Evolutionary conservation across 2,113 vertebrate species (phyloP), one percentile per base, ranked within the genome.

Genomic region (Lagopus leucura): DNA sequence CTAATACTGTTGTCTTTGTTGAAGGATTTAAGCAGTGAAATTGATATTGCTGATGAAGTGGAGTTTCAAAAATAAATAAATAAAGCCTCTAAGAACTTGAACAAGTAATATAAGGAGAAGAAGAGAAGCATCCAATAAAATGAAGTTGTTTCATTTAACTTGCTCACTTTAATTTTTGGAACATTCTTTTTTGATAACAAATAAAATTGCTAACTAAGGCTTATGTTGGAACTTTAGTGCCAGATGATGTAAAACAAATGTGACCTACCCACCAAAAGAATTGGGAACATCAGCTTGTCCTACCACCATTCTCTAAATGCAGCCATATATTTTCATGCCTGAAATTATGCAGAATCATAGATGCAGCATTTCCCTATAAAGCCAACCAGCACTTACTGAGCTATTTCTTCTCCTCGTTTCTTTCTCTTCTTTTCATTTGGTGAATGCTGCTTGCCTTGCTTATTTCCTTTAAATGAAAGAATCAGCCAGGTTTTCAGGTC

Each of bases 171-270:
- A 19, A 40, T 72, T 55, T 89, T 91, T 86, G 10, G 74, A 75
- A 54, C 57, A 54, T 86, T 72, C 34, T 57, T 93, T 86, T 94
- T 77, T n/a, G 76, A 90, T 85, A 91, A 94, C 54, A 92, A 95
- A 61, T 57, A 52, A 71, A 92, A 76, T 82, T 95, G 76, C 36
- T 50, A 81, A 30, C 28, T 89, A 30, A 34, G 69, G 71, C 74
- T 93, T 90, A 82, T 87, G 52, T 85, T 94, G 60, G 42, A 91
- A 50, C 50, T 79, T 76, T 43, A 82, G 89, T 89, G 64, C 88
- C 79, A 74, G 73, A 78, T 94, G 92, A 94, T 93, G 71, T 95
- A 83, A 92, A 93, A 52, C 92, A 95, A 95, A 90, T 93, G 89
- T 86, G 90, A 91, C 71, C 86, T 93, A 83, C 4, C 52, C 73